A percentile compares a stretch with the other conserved stretches of the same genome.
phyloP scores from a whole-genome alignment of 2,888 invertebrate species.

The Prosapia bicincta region DNA sequence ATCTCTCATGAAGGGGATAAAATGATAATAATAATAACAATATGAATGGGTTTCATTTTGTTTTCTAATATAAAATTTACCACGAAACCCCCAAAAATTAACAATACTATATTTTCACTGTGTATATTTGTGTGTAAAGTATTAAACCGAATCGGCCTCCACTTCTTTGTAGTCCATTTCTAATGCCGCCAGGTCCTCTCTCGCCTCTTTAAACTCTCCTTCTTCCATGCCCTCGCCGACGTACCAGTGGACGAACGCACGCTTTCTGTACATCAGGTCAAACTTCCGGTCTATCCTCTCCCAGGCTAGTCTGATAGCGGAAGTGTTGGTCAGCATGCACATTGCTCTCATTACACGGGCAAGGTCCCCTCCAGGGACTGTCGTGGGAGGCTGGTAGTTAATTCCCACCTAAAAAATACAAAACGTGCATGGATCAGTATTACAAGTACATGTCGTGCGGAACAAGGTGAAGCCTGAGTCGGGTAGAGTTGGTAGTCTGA shows the following conservation, averaged over 20 bases:
- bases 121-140: neutral
- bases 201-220: constrained; percentile 57
- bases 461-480: too few species aligned
- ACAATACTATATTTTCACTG: too few species aligned
- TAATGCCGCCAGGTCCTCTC: constrained; percentile 60
- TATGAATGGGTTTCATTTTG: too few species aligned
- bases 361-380: constrained; percentile 51
- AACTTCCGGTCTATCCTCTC: constrained; percentile 57
- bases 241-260: constrained; percentile 60
- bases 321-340: constrained; percentile 80
- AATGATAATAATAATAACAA: too few species aligned
- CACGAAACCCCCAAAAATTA: too few species aligned
- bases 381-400: constrained; percentile 72
- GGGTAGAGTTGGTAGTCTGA: too few species aligned
- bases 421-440: too few species aligned
- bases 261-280: constrained; percentile 58
- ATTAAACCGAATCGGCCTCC: constrained; percentile 46
- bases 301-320: constrained; percentile 59
- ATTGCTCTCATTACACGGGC: constrained; percentile 54
- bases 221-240: constrained; percentile 80
- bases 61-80: too few species aligned
- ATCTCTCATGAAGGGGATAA: too few species aligned
- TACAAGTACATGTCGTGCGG: too few species aligned
- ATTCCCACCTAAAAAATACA: constrained; percentile 57
- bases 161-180: constrained; percentile 87